phyloP scores from a whole-genome alignment of 2,888 invertebrate genomes.

The Acronicta alni region DNA sequence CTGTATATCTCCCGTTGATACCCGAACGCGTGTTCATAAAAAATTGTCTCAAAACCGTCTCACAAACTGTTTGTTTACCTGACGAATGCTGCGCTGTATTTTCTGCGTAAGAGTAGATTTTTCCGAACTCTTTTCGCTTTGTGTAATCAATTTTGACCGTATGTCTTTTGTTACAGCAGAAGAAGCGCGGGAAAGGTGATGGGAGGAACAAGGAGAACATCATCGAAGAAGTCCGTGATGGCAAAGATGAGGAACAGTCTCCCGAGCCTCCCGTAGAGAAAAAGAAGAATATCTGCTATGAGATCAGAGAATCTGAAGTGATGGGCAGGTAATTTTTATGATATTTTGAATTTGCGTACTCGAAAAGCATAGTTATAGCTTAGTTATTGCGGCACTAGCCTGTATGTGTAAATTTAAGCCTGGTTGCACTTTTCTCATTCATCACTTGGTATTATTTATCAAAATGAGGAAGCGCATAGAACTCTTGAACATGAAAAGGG shows the following conservation, averaged over 20 bases:
- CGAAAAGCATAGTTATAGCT: background rate
- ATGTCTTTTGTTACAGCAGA: constrained; percentile 73
- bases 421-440: too few relatives aligned
- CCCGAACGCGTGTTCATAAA: constrained; percentile 65
- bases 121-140: too few relatives aligned
- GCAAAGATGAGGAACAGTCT: constrained; percentile 50
- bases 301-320: constrained; percentile 88
- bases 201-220: constrained; percentile 81
- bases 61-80: constrained; percentile 48
- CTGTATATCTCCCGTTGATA: constrained; percentile 68
- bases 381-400: too few relatives aligned
- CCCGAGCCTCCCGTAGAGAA: constrained; percentile 90
- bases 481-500: too few relatives aligned
- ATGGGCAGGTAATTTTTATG: constrained; percentile 88
- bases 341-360: background rate
- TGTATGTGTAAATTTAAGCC: background rate
- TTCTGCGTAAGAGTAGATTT: constrained; percentile 69
- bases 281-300: constrained; percentile 81
- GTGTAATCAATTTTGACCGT: constrained; percentile 10
- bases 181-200: constrained; percentile 76
- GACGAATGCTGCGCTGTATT: constrained; percentile 74
- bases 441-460: too few relatives aligned
- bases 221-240: constrained; percentile 66
- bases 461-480: too few relatives aligned
- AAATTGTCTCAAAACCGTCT: constrained; percentile 59